phyloP scores from a whole-genome alignment of 2,888 invertebrate species.

The Hypolimnas misippus region DNA sequence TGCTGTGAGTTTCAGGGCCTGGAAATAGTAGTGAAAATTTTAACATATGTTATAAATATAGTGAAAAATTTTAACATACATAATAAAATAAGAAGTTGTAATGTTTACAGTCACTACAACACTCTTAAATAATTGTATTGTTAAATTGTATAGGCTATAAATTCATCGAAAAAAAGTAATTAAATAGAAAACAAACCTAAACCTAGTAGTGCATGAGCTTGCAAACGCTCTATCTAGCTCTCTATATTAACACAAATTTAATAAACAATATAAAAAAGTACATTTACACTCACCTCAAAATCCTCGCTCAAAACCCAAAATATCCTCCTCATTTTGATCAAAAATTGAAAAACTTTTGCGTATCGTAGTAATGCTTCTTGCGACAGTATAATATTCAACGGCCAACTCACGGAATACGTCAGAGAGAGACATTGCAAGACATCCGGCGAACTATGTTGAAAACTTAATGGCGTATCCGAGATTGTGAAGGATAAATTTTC shows the following conservation, averaged over 20 bases:
- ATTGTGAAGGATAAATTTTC: slow-evolving; percentile 86
- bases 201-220: too few species aligned
- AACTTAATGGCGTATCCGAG: slow-evolving; percentile 84
- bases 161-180: too few species aligned
- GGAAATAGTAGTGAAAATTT: slow-evolving; percentile 47
- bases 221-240: too few species aligned
- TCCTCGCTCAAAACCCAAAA: slow-evolving; percentile 89
- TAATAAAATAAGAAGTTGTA: too few species aligned
- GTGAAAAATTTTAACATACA: background rate
- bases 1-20: slow-evolving; percentile 85
- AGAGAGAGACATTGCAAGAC: slow-evolving; percentile 87
- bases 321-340: slow-evolving; percentile 90
- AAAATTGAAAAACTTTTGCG: slow-evolving; percentile 89
- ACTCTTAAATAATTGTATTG: too few species aligned
- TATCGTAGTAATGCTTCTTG: slow-evolving; percentile 88
- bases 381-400: slow-evolving; percentile 90
- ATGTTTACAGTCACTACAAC: too few species aligned
- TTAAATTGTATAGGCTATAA: too few species aligned
- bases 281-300: slow-evolving; percentile 81
- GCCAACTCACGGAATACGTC: slow-evolving; percentile 90
- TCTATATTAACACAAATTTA: too few species aligned
- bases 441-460: slow-evolving; percentile 86
- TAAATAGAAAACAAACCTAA: too few species aligned
- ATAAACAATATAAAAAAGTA: too few species aligned
- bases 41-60: background rate